Percentiles rank a stretch among this genome's conserved stretches.
phyloP scores from a whole-genome alignment of 1,140 invertebrate species.

The Piezodorus guildinii region DNA sequence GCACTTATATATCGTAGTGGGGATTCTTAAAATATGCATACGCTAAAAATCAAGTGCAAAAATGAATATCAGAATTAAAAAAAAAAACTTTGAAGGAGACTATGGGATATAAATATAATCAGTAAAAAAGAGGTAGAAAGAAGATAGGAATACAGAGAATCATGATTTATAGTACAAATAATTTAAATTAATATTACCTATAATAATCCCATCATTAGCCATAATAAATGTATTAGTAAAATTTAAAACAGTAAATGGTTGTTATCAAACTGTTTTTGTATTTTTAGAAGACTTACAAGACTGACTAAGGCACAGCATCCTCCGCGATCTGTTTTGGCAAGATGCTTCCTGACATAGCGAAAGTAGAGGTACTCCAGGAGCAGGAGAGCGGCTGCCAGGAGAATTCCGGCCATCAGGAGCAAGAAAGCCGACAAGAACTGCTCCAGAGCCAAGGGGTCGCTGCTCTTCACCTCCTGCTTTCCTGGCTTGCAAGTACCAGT shows the following conservation, averaged over 20 bases:
- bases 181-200: too few species aligned
- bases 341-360: slow-evolving; percentile 73
- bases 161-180: too few species aligned
- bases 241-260: neutral
- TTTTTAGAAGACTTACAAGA: slow-evolving; percentile 43
- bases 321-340: slow-evolving; percentile 77
- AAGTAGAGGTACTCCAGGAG: slow-evolving; percentile 90
- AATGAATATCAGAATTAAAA: too few species aligned
- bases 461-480: slow-evolving; percentile 78
- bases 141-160: too few species aligned
- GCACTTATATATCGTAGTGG: too few species aligned
- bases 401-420: slow-evolving; percentile 83
- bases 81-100: too few species aligned
- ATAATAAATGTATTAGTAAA: too few species aligned
- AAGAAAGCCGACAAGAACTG: slow-evolving; percentile 97
- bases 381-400: slow-evolving; percentile 72
- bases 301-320: slow-evolving; percentile 85
- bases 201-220: too few species aligned
- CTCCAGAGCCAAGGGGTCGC: slow-evolving; percentile 85
- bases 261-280: neutral
- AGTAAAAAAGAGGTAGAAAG: too few species aligned
- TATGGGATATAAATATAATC: too few species aligned
- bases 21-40: too few species aligned
- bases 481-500: slow-evolving; percentile 91
- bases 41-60: too few species aligned